Evolutionary conservation across 2,797 vertebrate species (phyloP), one percentile per base, ranked within the genome.

Genomic region (Otolemur crassicaudatus): DNA sequence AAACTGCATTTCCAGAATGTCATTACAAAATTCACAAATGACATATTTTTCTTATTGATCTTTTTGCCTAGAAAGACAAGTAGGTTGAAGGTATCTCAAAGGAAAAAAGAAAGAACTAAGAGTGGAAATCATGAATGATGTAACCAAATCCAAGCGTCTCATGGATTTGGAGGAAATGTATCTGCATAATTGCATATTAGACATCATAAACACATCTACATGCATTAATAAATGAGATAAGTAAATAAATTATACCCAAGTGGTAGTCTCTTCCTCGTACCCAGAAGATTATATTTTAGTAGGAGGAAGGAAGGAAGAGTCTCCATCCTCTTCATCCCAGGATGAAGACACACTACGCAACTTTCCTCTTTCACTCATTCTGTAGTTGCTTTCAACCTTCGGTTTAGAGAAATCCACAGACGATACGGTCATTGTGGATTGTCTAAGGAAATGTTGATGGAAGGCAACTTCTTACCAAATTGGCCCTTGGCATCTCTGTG

Each of bases 51-150:
- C 31, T 43, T 76, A 67, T 53, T 72, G 70, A 94, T 94, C 88
- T 87, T 89, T 94, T 95, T 91, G 9, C 85, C n/a, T 70, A 70
- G 61, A 65, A 93, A 63, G 65, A 31, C 40, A 87, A 83, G 23
- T 5, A 58, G 23, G 34, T 75, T 61, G 46, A 82, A 67, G 1
- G 7, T 34, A 31, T 58, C 58, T 79, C 40, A 46, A 58, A 90
- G 69, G 34, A 7, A 37, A 63, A 88, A 40, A 63, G 29, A 40
- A 37, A 65, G 43, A 53, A 65, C 29, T 13, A 83, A 91, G 56
- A 93, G 58, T 22, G 31, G 61, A 95, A 34, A 31, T 77, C 72
- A 56, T 72, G 86, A 82, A 19, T 27, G 58, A 49, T 22, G 22
- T 17, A 49, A 93, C 31, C 75, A 70, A 67, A 89, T 75, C 25